A percentile compares a stretch with the other conserved stretches of the same genome.
phyloP scores from a whole-genome alignment of 2,797 vertebrate species.

The Sphaeramia orbicularis region DNA sequence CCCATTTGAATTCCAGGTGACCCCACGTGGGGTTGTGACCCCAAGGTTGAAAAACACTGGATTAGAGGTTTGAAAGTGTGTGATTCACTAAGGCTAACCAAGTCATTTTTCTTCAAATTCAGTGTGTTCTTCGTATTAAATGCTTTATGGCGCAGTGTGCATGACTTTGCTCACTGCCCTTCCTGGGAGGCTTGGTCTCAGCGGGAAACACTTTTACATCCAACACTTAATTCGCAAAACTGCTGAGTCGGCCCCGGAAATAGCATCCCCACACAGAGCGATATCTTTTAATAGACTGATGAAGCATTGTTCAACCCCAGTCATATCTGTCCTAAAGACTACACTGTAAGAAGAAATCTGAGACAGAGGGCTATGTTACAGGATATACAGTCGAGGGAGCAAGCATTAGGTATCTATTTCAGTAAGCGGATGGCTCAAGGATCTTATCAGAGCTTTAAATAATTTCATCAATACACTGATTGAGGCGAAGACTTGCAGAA shows the following conservation, averaged over 20 bases:
- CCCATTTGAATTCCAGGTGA: too few species aligned
- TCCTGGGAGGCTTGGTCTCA: conserved; percentile 57
- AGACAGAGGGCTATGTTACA: conserved; percentile 56
- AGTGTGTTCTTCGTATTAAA: conserved; percentile 53
- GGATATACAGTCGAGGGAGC: conserved; percentile 52
- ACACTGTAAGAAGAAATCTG: conserved; percentile 47
- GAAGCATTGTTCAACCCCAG: conserved; percentile 54
- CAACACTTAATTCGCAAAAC: conserved; percentile 60
- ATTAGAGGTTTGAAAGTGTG: conserved; percentile 54
- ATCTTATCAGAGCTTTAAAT: conserved; percentile 70
- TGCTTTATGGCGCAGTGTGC: conserved; percentile 29
- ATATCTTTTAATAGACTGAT: conserved; percentile 54
- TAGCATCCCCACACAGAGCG: conserved; percentile 38
- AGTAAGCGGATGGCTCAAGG: conserved; percentile 61
- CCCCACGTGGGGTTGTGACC: too few species aligned
- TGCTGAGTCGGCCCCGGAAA: conserved; percentile 66
- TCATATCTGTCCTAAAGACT: conserved; percentile 48
- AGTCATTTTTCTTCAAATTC: conserved; percentile 37
- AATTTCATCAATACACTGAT: conserved; percentile 72
- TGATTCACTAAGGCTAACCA: conserved; percentile 40
- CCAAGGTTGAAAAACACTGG: too few species aligned
- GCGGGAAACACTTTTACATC: conserved; percentile 50
- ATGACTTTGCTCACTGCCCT: conserved; percentile 66
- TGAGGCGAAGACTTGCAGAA: conserved; percentile 46
- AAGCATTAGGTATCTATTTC: conserved; percentile 64